phyloP scores from a whole-genome alignment of 92 coral and sea anemone genomes.

The Pocillopora grandis region DNA sequence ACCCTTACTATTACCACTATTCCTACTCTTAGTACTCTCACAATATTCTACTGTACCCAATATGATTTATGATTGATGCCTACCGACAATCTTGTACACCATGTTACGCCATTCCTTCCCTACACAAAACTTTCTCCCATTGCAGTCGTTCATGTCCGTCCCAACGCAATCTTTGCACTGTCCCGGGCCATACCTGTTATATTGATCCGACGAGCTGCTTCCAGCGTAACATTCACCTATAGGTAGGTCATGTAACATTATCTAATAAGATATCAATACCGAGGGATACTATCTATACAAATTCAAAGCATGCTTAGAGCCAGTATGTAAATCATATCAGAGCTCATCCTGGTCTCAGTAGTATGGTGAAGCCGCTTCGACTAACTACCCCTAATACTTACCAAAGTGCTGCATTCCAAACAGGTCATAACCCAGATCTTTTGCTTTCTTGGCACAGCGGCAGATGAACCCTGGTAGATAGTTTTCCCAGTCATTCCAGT shows the following conservation, averaged over 20 bases:
- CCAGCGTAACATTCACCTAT: constrained; percentile 35
- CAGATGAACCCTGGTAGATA: constrained; percentile 74
- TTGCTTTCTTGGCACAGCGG: constrained; percentile 84
- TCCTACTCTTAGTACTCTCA: neutral
- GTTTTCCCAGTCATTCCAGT: constrained; percentile 75
- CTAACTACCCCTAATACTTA: neutral
- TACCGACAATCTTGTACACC: constrained; percentile 42
- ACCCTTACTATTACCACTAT: neutral
- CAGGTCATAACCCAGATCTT: constrained; percentile 66
- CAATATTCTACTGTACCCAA: too few species aligned
- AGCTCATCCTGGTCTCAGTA: neutral
- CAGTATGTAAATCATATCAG: too few species aligned
- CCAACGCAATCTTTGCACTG: constrained; percentile 20
- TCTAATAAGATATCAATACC: too few species aligned
- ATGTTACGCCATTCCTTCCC: constrained; percentile 16
- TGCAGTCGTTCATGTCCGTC: constrained; percentile 30
- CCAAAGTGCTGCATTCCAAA: constrained; percentile 74
- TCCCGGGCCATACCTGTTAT: constrained; percentile 7
- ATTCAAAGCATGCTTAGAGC: too few species aligned
- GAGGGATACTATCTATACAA: too few species aligned
- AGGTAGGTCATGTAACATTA: too few species aligned
- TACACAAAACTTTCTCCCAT: constrained; percentile 24
- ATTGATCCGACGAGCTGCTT: constrained; percentile 4
- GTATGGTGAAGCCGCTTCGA: neutral
- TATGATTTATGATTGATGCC: neutral